Evolutionary conservation across 2,888 invertebrate species (phyloP).

Genomic region (Blera fallax): DNA sequence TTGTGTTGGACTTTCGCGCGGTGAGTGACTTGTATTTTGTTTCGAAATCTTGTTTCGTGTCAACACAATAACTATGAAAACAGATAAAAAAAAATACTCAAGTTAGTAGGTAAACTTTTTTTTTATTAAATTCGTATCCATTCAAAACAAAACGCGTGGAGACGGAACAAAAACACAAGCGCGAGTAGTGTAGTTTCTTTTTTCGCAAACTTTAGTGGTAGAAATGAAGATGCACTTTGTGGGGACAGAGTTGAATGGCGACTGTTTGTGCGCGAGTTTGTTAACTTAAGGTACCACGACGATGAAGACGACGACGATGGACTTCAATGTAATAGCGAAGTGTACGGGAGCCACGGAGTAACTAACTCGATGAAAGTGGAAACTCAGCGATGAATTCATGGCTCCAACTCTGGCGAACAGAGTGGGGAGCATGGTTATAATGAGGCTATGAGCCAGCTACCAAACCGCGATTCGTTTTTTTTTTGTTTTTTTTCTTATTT

Average conservation of each 20-base stretch:
- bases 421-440: conserved; percentile 53
- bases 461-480: conserved; percentile 34
- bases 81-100: conserved; percentile 36
- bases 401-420: conserved; percentile 23
- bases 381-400: conserved; percentile 60
- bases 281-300: conserved; percentile 27
- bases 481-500: background rate
- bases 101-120: conserved; percentile 21
- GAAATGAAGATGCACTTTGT: conserved; percentile 58
- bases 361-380: conserved; percentile 70
- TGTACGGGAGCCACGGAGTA: conserved; percentile 68
- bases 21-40: conserved; percentile 33
- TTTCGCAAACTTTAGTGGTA: conserved; percentile 42
- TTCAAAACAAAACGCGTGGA: conserved; percentile 32
- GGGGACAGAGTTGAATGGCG: conserved; percentile 41
- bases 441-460: conserved; percentile 26
- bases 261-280: too few species aligned
- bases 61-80: conserved; percentile 61
- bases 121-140: conserved; percentile 24
- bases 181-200: conserved; percentile 24
- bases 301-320: conserved; percentile 24
- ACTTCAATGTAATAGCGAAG: conserved; percentile 54
- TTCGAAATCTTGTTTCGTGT: conserved; percentile 58
- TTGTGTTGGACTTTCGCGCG: conserved; percentile 48
- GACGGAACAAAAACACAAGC: conserved; percentile 35